Percentiles rank a stretch among this genome's conserved stretches.
phyloP scores from a whole-genome alignment of 1,140 invertebrate genomes.

The Drosophila azteca region DNA sequence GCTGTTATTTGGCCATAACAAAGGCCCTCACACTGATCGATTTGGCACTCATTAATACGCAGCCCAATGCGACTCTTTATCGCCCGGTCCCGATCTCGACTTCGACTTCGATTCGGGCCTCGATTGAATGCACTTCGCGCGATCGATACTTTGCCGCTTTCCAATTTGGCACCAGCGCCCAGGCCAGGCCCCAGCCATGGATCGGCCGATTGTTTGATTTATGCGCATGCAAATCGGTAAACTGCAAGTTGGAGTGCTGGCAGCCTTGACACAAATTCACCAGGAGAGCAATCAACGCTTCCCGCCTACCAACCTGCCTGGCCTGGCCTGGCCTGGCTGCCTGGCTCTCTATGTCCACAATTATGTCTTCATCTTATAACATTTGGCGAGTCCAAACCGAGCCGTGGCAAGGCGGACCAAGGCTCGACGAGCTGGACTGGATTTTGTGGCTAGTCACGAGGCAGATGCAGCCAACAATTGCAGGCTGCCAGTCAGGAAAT shows the following conservation, averaged over 20 bases:
- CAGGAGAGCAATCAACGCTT: constrained; percentile 37
- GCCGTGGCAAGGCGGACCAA: not conserved
- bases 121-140: constrained; percentile 42
- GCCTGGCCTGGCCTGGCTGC: constrained; percentile 19
- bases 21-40: constrained; percentile 33
- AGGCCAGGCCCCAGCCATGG: not conserved
- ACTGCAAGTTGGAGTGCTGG: constrained; percentile 38
- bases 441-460: constrained; percentile 72
- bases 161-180: constrained; percentile 60
- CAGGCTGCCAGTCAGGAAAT: constrained; percentile 62
- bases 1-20: constrained; percentile 25
- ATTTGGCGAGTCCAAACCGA: constrained; percentile 11
- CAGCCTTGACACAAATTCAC: constrained; percentile 74
- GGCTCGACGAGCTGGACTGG: constrained; percentile 43
- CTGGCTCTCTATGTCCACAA: constrained; percentile 16
- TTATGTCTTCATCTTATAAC: constrained; percentile 73
- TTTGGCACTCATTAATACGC: constrained; percentile 55
- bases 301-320: constrained; percentile 17
- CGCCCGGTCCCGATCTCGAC: constrained; percentile 37
- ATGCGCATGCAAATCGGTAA: constrained; percentile 58
- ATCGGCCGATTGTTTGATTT: constrained; percentile 43
- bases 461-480: constrained; percentile 63
- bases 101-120: constrained; percentile 11
- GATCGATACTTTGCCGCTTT: constrained; percentile 39
- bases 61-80: constrained; percentile 50